Evolutionary conservation across 2,888 invertebrate species (phyloP), one percentile per base, ranked within the genome.

Genomic region (Sericinus montela): DNA sequence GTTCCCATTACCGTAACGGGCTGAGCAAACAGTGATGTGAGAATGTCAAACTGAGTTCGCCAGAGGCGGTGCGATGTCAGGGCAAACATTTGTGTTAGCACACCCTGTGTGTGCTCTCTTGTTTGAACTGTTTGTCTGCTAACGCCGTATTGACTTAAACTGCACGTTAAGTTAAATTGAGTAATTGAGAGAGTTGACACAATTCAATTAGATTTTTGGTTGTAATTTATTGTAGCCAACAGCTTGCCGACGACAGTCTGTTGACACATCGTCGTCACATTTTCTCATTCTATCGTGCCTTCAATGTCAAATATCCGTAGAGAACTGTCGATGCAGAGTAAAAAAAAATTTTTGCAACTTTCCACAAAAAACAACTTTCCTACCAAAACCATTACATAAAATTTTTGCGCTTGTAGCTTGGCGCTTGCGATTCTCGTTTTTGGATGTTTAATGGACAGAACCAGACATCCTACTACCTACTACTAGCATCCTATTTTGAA

Each of bases 1-100:
- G 58, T 63, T 64, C 64, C 83, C 75, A 86, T 86, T 84, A 83
- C 67, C 59, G 80, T 80, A 76, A 80, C 75, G 75, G 75, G 74
- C 72, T 71, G 59, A 66, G 61, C 65, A 80, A 80, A 81, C 76
- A 82, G 49, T 48, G 58, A 61, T 59, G 60, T 64, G 64, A 62
- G 62, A 65, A 63, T 53, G 51, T 56, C 59, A 61, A 59, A 37
- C 34, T 30, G 15, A 15, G 10, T n/a, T 16, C 69, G 67, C 67
- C 62, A 69, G 65, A 65, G 66, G 51, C 43, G 53, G 14, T 35
- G 38, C 29, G 42, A 19, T 30, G 41, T 16, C 65, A 57, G 54
- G 53, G 67, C 71, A 81, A 84, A 83, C 76, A 80, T 81, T 80
- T 75, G 69, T 59, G 54, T 52, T 64, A 58, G 69, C 72, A 72